A percentile compares a stretch with the other conserved stretches of the same genome.
Evolutionary conservation across 2,888 invertebrate species (phyloP).

Genomic region (Zhuqinia jingwanae): DNA sequence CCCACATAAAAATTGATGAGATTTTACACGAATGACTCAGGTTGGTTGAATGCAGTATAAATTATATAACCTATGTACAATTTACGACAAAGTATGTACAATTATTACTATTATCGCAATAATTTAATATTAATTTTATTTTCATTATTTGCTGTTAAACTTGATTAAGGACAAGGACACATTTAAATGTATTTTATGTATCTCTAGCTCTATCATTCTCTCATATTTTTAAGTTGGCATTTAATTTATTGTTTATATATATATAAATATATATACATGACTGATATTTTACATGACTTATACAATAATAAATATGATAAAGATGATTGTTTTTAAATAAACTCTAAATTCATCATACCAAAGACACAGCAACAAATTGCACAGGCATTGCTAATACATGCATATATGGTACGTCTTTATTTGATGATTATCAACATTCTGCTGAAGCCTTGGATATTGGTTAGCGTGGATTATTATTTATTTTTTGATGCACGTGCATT

Average conservation of each 20-base stretch:
- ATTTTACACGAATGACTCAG: too few relatives aligned
- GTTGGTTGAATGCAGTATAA: too few relatives aligned
- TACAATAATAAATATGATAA: not conserved
- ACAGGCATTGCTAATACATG: too few relatives aligned
- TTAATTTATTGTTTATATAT: slow-evolving; percentile 23
- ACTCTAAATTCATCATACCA: too few relatives aligned
- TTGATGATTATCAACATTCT: too few relatives aligned
- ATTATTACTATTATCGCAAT: not conserved
- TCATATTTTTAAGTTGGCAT: not conserved
- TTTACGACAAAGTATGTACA: not conserved
- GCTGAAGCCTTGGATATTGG: too few relatives aligned
- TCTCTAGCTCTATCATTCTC: too few relatives aligned
- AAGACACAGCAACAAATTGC: too few relatives aligned
- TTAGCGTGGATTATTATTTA: not conserved
- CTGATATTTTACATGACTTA: slow-evolving; percentile 30
- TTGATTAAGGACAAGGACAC: too few relatives aligned
- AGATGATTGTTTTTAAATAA: slow-evolving; percentile 8
- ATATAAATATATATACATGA: not conserved
- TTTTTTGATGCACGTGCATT: not conserved
- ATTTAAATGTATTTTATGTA: not conserved
- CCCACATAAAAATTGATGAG: too few relatives aligned
- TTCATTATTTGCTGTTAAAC: not conserved
- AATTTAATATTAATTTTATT: not conserved
- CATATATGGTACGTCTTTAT: too few relatives aligned
- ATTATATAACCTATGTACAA: too few relatives aligned